These are phyloP conservation scores for Triplophysa yarkandensis DNA, from an alignment of 2,797 vertebrate genomes.

Conservation along the genomic window DNA sequence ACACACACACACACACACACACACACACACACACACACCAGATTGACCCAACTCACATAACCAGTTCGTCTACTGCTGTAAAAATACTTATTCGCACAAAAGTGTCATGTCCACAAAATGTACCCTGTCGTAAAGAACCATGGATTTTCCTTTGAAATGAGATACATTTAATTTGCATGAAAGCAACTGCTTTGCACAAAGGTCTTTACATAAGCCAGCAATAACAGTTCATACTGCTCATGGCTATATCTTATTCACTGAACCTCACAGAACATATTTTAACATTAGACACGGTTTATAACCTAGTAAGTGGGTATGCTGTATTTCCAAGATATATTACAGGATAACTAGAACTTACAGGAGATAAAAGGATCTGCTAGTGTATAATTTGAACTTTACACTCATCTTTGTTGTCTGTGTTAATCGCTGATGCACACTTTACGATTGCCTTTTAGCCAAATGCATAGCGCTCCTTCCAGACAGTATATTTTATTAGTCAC, in stretches of 20 bases:
- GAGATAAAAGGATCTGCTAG: background rate
- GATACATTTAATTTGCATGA: constrained; percentile 4
- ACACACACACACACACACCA: background rate
- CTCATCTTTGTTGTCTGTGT: background rate
- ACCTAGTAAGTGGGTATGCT: background rate
- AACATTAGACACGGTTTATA: background rate
- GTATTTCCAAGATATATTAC: background rate
- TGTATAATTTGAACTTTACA: background rate
- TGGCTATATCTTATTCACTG: background rate
- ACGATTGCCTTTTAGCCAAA: background rate
- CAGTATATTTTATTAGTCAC: background rate
- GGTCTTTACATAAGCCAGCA: background rate
- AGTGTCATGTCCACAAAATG: background rate
- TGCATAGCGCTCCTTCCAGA: background rate
- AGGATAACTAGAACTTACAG: background rate
- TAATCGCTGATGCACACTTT: background rate
- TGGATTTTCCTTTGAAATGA: background rate
- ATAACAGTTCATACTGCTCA: background rate
- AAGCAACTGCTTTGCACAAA: background rate
- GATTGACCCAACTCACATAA: constrained; percentile 21
- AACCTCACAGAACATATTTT: background rate
- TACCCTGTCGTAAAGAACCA: background rate
- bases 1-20: background rate
- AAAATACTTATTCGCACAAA: constrained; percentile 6
- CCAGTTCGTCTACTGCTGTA: constrained; percentile 6